phyloP scores from a whole-genome alignment of 2,888 invertebrate species.

The Diarsia mendica region DNA sequence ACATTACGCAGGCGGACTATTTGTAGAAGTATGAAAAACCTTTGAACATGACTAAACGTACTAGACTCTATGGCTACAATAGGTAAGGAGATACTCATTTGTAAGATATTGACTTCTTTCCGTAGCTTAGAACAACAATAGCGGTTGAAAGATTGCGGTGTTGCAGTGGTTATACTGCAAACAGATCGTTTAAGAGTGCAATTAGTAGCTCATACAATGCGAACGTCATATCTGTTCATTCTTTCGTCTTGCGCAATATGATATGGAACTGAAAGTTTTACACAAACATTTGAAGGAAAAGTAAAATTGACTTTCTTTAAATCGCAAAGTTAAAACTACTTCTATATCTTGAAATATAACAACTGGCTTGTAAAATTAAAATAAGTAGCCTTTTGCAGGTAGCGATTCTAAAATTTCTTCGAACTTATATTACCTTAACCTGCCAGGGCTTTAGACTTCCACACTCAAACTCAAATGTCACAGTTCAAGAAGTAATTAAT shows the following conservation, averaged over 20 bases:
- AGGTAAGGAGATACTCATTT: slow-evolving; percentile 12
- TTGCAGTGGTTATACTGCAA: slow-evolving; percentile 25
- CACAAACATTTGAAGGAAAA: neutral
- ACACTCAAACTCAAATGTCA: neutral
- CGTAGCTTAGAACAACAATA: slow-evolving; percentile 33
- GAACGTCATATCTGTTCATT: slow-evolving; percentile 18
- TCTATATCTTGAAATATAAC: neutral
- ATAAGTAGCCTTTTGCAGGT: neutral
- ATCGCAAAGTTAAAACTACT: neutral
- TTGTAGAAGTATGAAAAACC: slow-evolving; percentile 11
- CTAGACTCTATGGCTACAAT: slow-evolving; percentile 11
- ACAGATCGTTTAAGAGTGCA: slow-evolving; percentile 25
- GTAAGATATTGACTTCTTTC: slow-evolving; percentile 36
- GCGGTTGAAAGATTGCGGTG: slow-evolving; percentile 37
- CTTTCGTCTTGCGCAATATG: slow-evolving; percentile 7
- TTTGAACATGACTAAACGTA: slow-evolving; percentile 18
- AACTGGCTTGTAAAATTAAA: neutral
- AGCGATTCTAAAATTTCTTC: neutral
- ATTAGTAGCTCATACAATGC: slow-evolving; percentile 38
- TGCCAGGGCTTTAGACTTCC: neutral
- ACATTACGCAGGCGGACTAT: slow-evolving; percentile 16
- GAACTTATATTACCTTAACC: neutral
- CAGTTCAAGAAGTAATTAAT: neutral
- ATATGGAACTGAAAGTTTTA: neutral
- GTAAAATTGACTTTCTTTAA: neutral